These are phyloP conservation scores for Porphyrio hochstetteri DNA, from an alignment of 2,113 vertebrate genomes.

Conservation along the genomic window DNA sequence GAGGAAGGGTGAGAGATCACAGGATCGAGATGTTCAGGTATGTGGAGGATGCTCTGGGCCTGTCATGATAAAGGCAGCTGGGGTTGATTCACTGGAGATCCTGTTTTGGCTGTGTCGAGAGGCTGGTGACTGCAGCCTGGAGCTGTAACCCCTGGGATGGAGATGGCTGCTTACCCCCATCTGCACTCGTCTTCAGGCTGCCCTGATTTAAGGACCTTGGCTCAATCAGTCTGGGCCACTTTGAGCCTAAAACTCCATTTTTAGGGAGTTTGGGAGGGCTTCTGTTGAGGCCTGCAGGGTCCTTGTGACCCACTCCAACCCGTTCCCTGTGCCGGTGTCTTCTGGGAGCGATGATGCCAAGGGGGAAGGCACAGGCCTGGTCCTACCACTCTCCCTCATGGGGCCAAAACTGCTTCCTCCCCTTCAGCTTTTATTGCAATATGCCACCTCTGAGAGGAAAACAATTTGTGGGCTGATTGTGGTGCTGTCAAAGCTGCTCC, in stretches of 20 bases:
- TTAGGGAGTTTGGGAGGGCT: background rate
- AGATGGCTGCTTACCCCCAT: background rate
- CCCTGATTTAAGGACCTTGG: too few species aligned
- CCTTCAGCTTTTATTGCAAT: background rate
- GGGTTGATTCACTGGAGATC: background rate
- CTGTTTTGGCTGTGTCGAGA: background rate
- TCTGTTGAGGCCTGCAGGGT: background rate
- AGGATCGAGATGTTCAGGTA: fast-evolving
- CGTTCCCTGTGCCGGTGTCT: background rate
- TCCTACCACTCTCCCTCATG: fast-evolving
- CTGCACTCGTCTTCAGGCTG: background rate
- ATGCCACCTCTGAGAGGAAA: fast-evolving
- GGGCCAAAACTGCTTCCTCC: background rate
- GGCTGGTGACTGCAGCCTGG: fast-evolving
- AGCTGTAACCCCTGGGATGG: background rate
- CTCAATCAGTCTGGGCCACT: fast-evolving
- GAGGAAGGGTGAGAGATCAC: background rate
- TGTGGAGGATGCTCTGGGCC: background rate
- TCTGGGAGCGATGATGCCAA: fast-evolving
- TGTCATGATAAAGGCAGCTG: background rate
- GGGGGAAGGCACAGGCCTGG: background rate
- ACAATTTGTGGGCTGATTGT: background rate
- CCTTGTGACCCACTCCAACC: too few species aligned
- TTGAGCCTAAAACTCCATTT: fast-evolving
- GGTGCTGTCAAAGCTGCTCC: background rate